These are phyloP conservation scores for Drosophila kanapiae DNA, from an alignment of 1,140 invertebrate genomes.

Conservation along the genomic window DNA sequence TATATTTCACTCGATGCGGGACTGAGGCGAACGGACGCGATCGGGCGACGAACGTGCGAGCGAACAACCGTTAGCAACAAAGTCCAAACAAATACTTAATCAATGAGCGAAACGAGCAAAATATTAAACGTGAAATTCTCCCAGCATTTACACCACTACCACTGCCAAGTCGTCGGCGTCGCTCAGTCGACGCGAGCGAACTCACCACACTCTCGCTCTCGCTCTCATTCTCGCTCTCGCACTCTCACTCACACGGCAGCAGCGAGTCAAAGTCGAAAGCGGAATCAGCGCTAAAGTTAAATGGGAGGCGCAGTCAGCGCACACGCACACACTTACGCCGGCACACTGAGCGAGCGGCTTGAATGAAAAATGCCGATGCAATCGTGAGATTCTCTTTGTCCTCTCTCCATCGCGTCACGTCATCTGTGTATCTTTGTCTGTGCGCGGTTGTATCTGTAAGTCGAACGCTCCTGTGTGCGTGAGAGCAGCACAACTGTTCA, in stretches of 20 bases:
- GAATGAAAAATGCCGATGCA: conserved; percentile 84
- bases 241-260: too few species aligned
- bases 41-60: conserved; percentile 38
- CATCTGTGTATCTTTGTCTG: conserved; percentile 6
- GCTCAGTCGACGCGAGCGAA: conserved; percentile 43
- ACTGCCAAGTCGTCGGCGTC: conserved; percentile 29
- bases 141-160: conserved; percentile 21
- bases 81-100: conserved; percentile 83
- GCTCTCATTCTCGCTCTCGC: conserved; percentile 6
- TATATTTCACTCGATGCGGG: conserved; percentile 40
- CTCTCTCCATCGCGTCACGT: conserved; percentile 34
- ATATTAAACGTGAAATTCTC: conserved; percentile 50
- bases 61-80: conserved; percentile 78
- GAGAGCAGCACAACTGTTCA: conserved; percentile 31
- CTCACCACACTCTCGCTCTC: conserved; percentile 49
- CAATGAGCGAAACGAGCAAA: conserved; percentile 37
- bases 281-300: conserved; percentile 73
- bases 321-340: conserved; percentile 18
- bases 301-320: conserved; percentile 54
- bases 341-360: conserved; percentile 52
- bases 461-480: conserved; percentile 5
- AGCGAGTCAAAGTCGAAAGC: conserved; percentile 54
- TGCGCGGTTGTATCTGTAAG: conserved; percentile 13
- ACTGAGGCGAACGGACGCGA: conserved; percentile 59
- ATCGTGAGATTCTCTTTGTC: conserved; percentile 61